Conservation (phyloP, 2,797 vertebrate species). For the Setipinna tenuifilis region DNA sequence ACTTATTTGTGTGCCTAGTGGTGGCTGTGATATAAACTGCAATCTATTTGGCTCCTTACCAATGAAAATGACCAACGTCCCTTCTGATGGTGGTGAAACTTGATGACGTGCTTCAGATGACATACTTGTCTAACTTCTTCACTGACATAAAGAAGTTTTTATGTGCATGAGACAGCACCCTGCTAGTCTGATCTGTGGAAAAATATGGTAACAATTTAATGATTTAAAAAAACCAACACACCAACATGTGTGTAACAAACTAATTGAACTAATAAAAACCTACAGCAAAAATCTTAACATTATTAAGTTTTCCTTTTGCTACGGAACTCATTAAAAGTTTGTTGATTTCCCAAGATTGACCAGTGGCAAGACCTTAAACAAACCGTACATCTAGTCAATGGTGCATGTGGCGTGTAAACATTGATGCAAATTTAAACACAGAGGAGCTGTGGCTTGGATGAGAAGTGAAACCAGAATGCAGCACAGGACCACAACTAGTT, state of each 20-base stretch:
- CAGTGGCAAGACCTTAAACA: constrained; percentile 79
- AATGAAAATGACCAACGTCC: not conserved
- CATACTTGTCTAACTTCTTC: too few species aligned
- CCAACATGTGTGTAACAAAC: too few species aligned
- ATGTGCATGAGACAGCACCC: too few species aligned
- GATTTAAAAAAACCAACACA: not conserved
- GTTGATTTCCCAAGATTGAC: constrained; percentile 23
- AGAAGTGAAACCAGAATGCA: not conserved
- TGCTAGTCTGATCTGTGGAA: too few species aligned
- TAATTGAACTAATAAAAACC: constrained; percentile 30
- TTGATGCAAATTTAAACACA: constrained; percentile 78
- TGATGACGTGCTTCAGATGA: not conserved
- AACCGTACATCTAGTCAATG: constrained; percentile 56
- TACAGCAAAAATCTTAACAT: constrained; percentile 68
- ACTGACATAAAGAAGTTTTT: too few species aligned
- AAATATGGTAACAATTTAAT: not conserved
- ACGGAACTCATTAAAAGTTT: constrained; percentile 45
- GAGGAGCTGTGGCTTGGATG: constrained; percentile 9
- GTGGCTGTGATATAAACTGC: too few species aligned
- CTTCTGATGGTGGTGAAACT: not conserved
- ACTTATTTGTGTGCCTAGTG: not conserved
- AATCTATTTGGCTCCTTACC: not conserved
- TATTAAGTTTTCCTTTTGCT: constrained; percentile 59
- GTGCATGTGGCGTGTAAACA: constrained; percentile 67
- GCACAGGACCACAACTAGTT: not conserved